A percentile compares a stretch with the other conserved stretches of the same genome.
These are phyloP conservation scores for Lynx canadensis DNA, from an alignment of 2,113 vertebrate genomes.

Conservation along the genomic window DNA sequence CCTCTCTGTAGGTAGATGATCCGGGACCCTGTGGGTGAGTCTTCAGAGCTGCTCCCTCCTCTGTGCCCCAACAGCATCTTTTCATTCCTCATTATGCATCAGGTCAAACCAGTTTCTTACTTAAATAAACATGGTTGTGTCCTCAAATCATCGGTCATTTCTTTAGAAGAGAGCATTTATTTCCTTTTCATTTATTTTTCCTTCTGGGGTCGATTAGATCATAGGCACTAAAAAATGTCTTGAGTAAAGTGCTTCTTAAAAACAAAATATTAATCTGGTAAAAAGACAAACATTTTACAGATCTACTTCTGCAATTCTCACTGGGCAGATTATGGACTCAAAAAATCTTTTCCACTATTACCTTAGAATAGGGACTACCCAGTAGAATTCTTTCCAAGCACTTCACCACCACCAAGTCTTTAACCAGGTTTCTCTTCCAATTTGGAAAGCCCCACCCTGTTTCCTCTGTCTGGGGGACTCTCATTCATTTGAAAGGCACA, in stretches of 20 bases:
- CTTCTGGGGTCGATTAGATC: background rate
- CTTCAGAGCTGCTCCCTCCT: conserved; percentile 67
- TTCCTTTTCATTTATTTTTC: conserved; percentile 5
- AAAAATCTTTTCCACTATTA: background rate
- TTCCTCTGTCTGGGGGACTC: background rate
- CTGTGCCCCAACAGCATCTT: background rate
- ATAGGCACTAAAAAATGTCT: background rate
- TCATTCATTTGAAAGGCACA: background rate
- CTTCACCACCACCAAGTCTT: background rate
- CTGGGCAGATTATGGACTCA: background rate
- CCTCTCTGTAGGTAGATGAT: conserved; percentile 59
- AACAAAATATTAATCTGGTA: background rate
- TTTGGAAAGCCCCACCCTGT: background rate
- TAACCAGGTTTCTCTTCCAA: background rate
- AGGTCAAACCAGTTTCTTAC: background rate
- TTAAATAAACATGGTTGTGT: background rate
- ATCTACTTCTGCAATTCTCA: background rate
- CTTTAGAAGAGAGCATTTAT: background rate
- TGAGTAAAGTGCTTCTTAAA: background rate
- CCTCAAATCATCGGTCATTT: background rate
- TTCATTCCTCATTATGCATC: background rate
- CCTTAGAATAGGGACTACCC: background rate
- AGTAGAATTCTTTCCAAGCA: background rate
- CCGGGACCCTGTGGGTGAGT: conserved; percentile 62
- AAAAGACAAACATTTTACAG: background rate